phyloP scores from a whole-genome alignment of 2,113 vertebrate genomes.

The Clinocottus analis region DNA sequence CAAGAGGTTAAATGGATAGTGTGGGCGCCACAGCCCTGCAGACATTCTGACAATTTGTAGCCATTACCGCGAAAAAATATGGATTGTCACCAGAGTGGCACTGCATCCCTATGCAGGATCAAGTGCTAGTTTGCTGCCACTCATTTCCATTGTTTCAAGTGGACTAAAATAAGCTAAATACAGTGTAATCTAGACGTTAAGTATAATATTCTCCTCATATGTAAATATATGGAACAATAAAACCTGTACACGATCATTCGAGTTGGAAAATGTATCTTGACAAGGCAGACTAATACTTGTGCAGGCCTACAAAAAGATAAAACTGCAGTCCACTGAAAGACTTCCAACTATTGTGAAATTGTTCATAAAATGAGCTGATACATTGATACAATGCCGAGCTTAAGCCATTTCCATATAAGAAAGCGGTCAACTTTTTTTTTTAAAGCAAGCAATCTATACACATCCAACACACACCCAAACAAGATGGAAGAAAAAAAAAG shows the following conservation, averaged over 20 bases:
- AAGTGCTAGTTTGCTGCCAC: neutral
- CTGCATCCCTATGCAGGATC: neutral
- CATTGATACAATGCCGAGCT: neutral
- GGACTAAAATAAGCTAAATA: neutral
- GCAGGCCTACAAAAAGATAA: neutral
- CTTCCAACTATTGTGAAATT: neutral
- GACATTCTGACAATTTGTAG: conserved; percentile 33
- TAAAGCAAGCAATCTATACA: neutral
- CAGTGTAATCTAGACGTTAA: neutral
- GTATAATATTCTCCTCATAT: neutral
- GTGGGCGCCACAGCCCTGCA: conserved; percentile 33
- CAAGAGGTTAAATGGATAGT: conserved; percentile 51
- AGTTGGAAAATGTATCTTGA: neutral
- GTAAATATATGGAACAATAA: neutral
- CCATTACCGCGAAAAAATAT: conserved; percentile 47
- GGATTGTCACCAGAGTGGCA: conserved; percentile 15
- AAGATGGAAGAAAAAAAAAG: neutral
- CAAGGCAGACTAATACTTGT: neutral
- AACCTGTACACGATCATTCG: neutral
- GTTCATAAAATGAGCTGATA: neutral
- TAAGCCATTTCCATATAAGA: neutral
- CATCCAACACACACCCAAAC: too few relatives aligned
- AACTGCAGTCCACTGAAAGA: neutral
- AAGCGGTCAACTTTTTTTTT: too few relatives aligned
- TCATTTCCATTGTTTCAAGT: neutral